phyloP scores from a whole-genome alignment of 1,140 invertebrate genomes.

The Alviniconcha marisindica region DNA sequence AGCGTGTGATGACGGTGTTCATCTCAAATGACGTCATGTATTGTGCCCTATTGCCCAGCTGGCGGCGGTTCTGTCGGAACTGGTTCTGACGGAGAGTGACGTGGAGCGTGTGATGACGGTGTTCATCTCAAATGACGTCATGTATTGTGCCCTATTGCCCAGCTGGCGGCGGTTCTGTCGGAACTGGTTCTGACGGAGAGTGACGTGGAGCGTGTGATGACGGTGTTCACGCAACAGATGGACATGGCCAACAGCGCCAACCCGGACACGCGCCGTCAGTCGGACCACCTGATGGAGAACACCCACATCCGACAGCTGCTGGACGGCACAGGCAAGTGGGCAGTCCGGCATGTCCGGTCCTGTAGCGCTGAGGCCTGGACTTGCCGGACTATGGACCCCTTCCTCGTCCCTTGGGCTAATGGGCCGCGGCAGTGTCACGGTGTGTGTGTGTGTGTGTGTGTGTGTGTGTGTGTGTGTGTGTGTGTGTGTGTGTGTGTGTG shows the following conservation, averaged over 20 bases:
- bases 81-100: slow-evolving; percentile 57
- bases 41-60: slow-evolving; percentile 51
- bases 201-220: slow-evolving; percentile 72
- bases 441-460: too few species aligned
- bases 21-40: neutral
- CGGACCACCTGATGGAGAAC: slow-evolving; percentile 83
- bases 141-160: neutral
- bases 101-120: slow-evolving; percentile 70
- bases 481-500: too few species aligned
- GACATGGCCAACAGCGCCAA: slow-evolving; percentile 79
- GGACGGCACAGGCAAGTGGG: slow-evolving; percentile 81
- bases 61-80: slow-evolving; percentile 47
- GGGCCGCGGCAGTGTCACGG: too few species aligned
- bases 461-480: too few species aligned
- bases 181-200: slow-evolving; percentile 56
- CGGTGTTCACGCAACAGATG: slow-evolving; percentile 80
- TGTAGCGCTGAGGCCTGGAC: neutral
- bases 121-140: neutral
- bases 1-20: neutral
- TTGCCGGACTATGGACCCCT: neutral
- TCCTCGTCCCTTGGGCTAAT: neutral
- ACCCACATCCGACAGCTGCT: slow-evolving; percentile 82
- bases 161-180: slow-evolving; percentile 60
- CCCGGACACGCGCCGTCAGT: slow-evolving; percentile 72
- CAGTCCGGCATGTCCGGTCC: neutral